These are phyloP conservation scores for Pipistrellus pygmaeus DNA, from an alignment of 2,797 vertebrate species.

Conservation along the genomic window DNA sequence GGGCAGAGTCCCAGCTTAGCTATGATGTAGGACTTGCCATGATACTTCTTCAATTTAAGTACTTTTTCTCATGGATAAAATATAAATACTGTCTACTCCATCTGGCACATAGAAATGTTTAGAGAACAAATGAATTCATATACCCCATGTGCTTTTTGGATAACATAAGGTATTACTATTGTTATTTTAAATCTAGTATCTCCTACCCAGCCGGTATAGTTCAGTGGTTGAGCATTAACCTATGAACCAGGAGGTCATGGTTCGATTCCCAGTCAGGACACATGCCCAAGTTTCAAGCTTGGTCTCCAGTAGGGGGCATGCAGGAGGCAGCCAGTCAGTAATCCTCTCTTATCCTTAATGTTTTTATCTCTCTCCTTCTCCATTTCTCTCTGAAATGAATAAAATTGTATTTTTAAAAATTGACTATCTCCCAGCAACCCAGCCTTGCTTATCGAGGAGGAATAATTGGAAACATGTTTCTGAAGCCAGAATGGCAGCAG, in stretches of 20 bases:
- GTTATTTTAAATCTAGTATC: not conserved
- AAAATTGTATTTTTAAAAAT: too few relatives aligned
- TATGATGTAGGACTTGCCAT: not conserved
- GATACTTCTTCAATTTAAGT: not conserved
- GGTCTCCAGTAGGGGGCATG: too few relatives aligned
- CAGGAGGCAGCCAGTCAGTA: too few relatives aligned
- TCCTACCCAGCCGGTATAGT: not conserved
- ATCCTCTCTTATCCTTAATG: too few relatives aligned
- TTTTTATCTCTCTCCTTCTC: too few relatives aligned
- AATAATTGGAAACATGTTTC: constrained; percentile 2
- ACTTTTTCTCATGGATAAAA: not conserved
- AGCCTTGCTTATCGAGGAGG: not conserved
- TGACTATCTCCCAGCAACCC: not conserved
- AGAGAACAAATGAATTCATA: not conserved
- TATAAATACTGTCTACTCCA: not conserved
- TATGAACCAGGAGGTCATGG: too few relatives aligned
- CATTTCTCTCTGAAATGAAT: too few relatives aligned
- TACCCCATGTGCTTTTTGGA: not conserved
- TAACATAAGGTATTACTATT: not conserved
- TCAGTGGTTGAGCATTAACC: too few relatives aligned
- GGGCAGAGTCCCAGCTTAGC: not conserved
- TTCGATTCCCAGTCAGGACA: too few relatives aligned
- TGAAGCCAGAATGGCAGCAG: not conserved
- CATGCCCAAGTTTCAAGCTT: too few relatives aligned
- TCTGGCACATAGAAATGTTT: not conserved